A percentile compares a stretch with the other conserved stretches of the same genome.
Conservation (phyloP, 2,888 invertebrate genomes). For the Agrenia bidenticulata region DNA sequence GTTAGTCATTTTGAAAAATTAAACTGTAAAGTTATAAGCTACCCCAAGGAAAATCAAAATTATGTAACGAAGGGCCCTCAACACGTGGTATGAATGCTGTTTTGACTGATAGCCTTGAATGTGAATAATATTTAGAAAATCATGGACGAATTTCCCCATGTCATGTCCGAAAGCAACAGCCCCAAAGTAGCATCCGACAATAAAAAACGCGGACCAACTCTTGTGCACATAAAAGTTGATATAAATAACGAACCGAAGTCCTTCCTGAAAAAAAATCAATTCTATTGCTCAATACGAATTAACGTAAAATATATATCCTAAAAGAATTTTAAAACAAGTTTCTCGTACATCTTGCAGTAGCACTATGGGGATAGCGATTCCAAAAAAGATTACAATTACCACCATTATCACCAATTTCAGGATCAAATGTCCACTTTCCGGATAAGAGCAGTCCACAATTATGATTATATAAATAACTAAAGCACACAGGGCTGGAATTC, state of each 20-base stretch:
- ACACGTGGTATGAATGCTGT: constrained; percentile 27
- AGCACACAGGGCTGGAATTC: constrained; percentile 34
- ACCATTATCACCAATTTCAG: constrained; percentile 28
- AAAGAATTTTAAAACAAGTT: too few relatives aligned
- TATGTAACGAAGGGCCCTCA: constrained; percentile 21
- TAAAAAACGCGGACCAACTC: constrained; percentile 26
- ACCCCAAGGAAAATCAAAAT: constrained; percentile 27
- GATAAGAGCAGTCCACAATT: constrained; percentile 35
- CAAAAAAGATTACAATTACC: constrained; percentile 23
- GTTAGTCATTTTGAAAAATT: background rate
- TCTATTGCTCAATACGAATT: too few relatives aligned
- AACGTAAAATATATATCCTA: too few relatives aligned
- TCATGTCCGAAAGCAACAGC: constrained; percentile 40
- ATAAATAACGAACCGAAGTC: constrained; percentile 35
- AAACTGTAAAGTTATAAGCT: background rate
- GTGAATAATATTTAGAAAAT: constrained; percentile 47
- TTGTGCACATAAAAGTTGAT: constrained; percentile 32
- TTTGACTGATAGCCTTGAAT: constrained; percentile 35
- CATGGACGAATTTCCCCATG: constrained; percentile 40
- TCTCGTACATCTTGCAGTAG: constrained; percentile 21
- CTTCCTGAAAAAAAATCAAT: constrained; percentile 36
- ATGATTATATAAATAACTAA: constrained; percentile 32
- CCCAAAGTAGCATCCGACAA: constrained; percentile 29
- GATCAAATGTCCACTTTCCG: constrained; percentile 33
- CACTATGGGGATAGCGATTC: constrained; percentile 20